Evolutionary conservation across 2,888 invertebrate species (phyloP).

Genomic region (Drosophila buzzatii): DNA sequence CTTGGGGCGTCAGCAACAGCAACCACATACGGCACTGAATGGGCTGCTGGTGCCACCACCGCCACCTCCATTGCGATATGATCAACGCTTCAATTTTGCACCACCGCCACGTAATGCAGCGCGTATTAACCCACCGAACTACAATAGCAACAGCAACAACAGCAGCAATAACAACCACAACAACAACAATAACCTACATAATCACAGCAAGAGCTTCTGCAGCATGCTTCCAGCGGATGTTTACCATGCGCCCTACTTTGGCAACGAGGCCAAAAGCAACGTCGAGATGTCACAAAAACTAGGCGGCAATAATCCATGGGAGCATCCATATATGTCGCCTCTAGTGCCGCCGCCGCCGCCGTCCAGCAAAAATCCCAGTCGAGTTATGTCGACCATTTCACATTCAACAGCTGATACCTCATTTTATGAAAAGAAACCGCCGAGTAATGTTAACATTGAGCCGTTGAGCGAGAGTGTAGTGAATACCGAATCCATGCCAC

Average conservation of each 20-base stretch:
- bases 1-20: constrained; percentile 53
- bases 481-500: constrained; percentile 29
- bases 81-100: constrained; percentile 59
- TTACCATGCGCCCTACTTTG: constrained; percentile 56
- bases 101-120: constrained; percentile 48
- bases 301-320: constrained; percentile 56
- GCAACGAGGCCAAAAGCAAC: constrained; percentile 41
- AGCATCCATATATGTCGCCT: constrained; percentile 53
- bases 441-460: constrained; percentile 72
- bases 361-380: constrained; percentile 71
- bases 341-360: constrained; percentile 48
- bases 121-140: constrained; percentile 79
- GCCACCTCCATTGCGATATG: constrained; percentile 46
- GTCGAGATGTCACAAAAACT: constrained; percentile 31
- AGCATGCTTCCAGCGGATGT: constrained; percentile 65
- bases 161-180: constrained; percentile 24
- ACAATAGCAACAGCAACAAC: constrained; percentile 44
- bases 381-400: constrained; percentile 67
- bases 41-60: constrained; percentile 53
- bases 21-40: constrained; percentile 32
- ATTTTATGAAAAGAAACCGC: constrained; percentile 80
- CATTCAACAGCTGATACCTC: constrained; percentile 77
- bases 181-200: constrained; percentile 38
- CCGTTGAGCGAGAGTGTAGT: constrained; percentile 38
- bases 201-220: constrained; percentile 58